Evolutionary conservation across 1,140 invertebrate species (phyloP), one percentile per base, ranked within the genome.

Genomic region (Nasonia longicornis): DNA sequence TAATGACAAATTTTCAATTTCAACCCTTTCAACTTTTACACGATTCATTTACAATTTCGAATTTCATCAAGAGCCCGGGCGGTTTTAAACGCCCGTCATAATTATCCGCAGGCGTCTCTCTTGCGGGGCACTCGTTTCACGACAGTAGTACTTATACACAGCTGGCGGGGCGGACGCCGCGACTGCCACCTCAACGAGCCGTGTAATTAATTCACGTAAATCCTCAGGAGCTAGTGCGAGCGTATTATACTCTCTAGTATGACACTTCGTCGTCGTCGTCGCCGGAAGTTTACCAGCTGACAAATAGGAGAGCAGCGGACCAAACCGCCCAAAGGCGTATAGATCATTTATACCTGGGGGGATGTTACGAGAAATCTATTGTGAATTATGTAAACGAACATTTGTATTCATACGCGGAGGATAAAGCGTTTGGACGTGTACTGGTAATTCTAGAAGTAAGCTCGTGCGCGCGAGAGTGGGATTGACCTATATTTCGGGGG

Each of bases 161-260:
- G 1, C 6, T 42, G 38, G 6, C 7, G 38, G 7, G 6, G 10
- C 38, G 38, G 38, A 10, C 38, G 38, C 38, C 38, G 7, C 52
- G 14, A 11, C 3, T 66, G 2, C 31, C n/a, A 10, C 38, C 38
- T 63, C 29, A 66, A 63, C 67, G 7, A 74, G 42, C 26, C 64
- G 66, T 75, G n/a, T 58, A 80, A 76, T 80, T 80, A 70, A 70
- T 75, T 80, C 72, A 8, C 7, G 35, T 75, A 75, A 80, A 80
- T 75, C 64, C 64, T 66, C 52, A 20, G 12, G 14, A 22, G 69
- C 31, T 10, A 14, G 69, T 11, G 11, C 10, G 38, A 22, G 26
- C 16, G 22, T 26, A 66, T 76, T 73, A 73, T 22, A 29, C 12
- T 11, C 64, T 74, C 72, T 74, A 48, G 26, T 52, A 63, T 45